Conservation (phyloP, 2,797 vertebrate species). For the Sciaenops ocellatus region DNA sequence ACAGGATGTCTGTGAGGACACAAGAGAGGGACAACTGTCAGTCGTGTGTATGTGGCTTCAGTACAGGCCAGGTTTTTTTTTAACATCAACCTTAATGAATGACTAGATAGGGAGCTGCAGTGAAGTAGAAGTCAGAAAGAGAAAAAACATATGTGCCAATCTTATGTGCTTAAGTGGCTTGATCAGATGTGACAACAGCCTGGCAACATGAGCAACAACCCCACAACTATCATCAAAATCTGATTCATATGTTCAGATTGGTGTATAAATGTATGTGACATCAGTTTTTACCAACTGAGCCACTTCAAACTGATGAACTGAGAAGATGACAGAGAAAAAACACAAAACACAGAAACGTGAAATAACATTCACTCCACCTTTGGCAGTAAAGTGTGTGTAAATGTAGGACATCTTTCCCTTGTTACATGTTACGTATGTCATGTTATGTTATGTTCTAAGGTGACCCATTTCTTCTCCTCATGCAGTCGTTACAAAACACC, state of each 20-base stretch:
- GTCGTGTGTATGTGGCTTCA: constrained; percentile 5
- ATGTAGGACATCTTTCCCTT: not conserved
- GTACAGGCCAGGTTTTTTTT: not conserved
- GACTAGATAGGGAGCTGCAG: not conserved
- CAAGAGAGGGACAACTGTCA: not conserved
- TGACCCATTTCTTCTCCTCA: too few species aligned
- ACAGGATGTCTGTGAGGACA: constrained; percentile 92
- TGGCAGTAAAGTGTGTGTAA: not conserved
- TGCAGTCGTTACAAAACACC: too few species aligned
- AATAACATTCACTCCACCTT: not conserved
- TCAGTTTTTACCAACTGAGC: not conserved
- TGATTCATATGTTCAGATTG: not conserved
- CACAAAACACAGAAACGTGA: not conserved
- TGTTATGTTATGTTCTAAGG: too few species aligned
- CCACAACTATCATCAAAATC: not conserved
- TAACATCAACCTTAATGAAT: not conserved
- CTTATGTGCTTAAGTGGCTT: not conserved
- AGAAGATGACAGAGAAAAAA: not conserved
- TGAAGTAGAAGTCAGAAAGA: not conserved
- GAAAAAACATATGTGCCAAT: not conserved
- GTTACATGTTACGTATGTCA: too few species aligned
- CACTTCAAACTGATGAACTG: not conserved
- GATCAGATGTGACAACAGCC: not conserved
- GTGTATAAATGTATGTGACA: not conserved
- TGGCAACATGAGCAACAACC: not conserved